Base-by-base conservation (phyloP, 2,888 invertebrate species). In the Cryptophagus acutangulus region DNA sequence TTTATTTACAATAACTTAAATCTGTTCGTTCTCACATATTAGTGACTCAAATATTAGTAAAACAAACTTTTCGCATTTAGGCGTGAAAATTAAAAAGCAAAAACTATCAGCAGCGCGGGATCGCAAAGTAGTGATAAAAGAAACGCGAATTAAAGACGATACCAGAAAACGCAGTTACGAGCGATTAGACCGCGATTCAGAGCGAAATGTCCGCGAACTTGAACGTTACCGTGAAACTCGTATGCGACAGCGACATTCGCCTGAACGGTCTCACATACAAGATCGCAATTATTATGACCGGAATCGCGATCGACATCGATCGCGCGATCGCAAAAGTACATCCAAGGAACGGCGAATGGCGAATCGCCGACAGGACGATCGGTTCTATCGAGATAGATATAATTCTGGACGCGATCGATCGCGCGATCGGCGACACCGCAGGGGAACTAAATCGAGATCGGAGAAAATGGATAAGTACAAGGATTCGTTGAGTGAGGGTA, bases 401-500 rank as follows among this genome's bases (percentile, higher is more conserved):
- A 54, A 63, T 38, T 51, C 40, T 18, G 41, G 42, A 24, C 51
- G 59, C 26, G 25, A 38, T 12, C 52, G 51, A 66, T 71, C 50
- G 59, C 71, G 45, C 59, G 70, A 56, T 55, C 63, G 55, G 52
- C 62, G 52, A 25, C 70, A 71, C 14, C 69, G 63, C 40, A 66
- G 70, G 41, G 64, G 67, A 35, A 18, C 25, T 37, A 53, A 42
- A 40, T 41, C 40, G 2, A 69, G 54, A 17, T 63, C 61, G 48
- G 70, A 65, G 45, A 70, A 55, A 51, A 70, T 67, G n/a, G 80
- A 81, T 62, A 79, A 79, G 40, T 81, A 72, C 59, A 78, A 75
- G 58, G 86, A 82, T 55, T 85, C 89, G 10, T 64, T 84, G 12
- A 87, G 87, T 42, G 91, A 92, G 65, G 86, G 88, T 1, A 74